These are phyloP conservation scores for Platycnemis pennipes DNA, from an alignment of 2,888 invertebrate species.

Conservation along the genomic window DNA sequence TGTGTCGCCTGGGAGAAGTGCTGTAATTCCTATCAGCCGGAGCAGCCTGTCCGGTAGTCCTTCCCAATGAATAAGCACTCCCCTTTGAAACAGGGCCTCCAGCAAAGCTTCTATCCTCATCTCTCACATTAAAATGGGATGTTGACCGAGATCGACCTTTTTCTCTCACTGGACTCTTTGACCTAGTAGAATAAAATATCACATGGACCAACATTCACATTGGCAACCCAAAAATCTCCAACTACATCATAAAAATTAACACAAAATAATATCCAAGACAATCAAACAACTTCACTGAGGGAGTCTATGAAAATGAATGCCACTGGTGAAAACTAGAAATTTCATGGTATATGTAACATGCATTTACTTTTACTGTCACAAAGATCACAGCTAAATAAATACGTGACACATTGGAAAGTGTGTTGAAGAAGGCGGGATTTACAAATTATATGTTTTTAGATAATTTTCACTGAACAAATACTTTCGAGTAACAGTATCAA, in stretches of 20 bases:
- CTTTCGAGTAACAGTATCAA: no score
- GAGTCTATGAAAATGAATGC: no score
- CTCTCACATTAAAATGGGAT: conserved; percentile 13
- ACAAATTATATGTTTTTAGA: no score
- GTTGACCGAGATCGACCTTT: background rate
- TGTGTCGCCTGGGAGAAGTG: conserved; percentile 5
- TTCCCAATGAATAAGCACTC: conserved; percentile 6
- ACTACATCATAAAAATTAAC: background rate
- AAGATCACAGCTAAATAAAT: no score
- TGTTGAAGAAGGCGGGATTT: no score
- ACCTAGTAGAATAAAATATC: background rate
- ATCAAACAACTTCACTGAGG: no score
- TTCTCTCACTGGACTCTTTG: conserved; percentile 24
- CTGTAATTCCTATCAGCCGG: background rate
- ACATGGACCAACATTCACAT: background rate
- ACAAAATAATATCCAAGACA: no score
- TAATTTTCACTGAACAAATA: no score
- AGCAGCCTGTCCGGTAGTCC: background rate
- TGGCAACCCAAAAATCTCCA: background rate
- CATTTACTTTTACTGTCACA: no score
- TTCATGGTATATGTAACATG: no score
- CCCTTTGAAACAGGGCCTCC: background rate
- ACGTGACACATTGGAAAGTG: no score
- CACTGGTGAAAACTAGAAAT: no score
- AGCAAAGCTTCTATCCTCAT: background rate